Percentiles rank a stretch among this genome's conserved stretches.
Conservation (phyloP, 1,140 invertebrate genomes). For the Papilio dardanus region DNA sequence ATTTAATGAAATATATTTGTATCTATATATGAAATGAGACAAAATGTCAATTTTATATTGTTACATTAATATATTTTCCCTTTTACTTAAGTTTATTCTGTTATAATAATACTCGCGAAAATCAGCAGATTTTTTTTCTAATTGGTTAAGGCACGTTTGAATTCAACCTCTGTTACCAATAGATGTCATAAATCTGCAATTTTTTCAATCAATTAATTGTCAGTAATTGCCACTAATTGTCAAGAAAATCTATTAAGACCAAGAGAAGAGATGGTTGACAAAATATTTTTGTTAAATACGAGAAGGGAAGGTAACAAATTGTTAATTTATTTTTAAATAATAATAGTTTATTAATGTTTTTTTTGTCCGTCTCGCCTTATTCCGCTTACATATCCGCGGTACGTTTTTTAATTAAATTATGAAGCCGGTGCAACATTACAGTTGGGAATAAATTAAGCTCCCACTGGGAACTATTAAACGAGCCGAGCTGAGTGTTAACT, state of each 20-base stretch:
- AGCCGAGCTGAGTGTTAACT: slow-evolving; percentile 67
- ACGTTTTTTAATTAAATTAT: slow-evolving; percentile 39
- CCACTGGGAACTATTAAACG: slow-evolving; percentile 52
- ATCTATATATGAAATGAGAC: neutral
- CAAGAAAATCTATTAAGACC: no score
- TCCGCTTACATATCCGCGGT: slow-evolving; percentile 35
- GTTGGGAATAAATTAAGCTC: slow-evolving; percentile 58
- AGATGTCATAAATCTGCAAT: no score
- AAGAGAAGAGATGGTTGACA: no score
- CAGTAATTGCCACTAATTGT: no score
- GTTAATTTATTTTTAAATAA: no score
- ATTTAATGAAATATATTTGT: slow-evolving; percentile 22
- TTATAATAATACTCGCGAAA: neutral
- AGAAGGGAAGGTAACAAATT: no score
- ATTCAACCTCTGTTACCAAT: no score
- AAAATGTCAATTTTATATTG: neutral
- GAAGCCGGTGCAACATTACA: slow-evolving; percentile 49
- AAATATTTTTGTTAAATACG: no score
- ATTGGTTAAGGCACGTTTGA: no score
- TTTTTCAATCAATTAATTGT: no score
- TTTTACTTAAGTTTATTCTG: neutral
- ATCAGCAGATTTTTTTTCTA: no score
- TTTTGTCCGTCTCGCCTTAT: slow-evolving; percentile 25
- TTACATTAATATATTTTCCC: neutral
- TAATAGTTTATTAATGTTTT: neutral